Base-by-base conservation (phyloP, 2,113 vertebrate species). In the Carollia perspicillata region DNA sequence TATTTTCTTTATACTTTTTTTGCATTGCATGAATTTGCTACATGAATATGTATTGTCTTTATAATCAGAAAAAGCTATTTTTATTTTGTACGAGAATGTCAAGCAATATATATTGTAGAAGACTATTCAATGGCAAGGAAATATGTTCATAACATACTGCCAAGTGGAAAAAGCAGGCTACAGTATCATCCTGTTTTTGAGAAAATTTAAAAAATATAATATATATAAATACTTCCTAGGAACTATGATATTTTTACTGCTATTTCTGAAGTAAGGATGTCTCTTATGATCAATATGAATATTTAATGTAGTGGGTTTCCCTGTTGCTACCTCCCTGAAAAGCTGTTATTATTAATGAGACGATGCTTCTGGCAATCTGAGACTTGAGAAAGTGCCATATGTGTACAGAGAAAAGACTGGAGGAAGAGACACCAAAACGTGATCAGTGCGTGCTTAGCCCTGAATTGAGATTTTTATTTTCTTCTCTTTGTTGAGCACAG, bases 11-110 rank as follows among this genome's bases (percentile, higher is more conserved):
- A 47, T 74, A 35, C 53, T 84, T 90, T 89, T 89, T 88, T 86
- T 84, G 74, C 69, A 80, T 58, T 90, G 66, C 77, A 74, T 94
- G 55, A 49, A 90, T 93, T 79, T 96, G 88, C 79, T 83, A 55
- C 69, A 79, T 95, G 83, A 87, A 91, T 94, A 95, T 91, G 88
- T 66, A 95, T 69, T 91, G 35, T 91, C 60, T 97, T 94, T 88
- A 78, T 90, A 84, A n/a, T 60, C 60, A 96, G 90, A 92, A 94
- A 92, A 79, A 90, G 55, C 68, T 86, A 89, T 74, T 93, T 97
- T 93, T 20, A 77, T 93, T 96, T 90, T 53, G 40, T 65, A 91
- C 28, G 90, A 72, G 23, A 81, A 85, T 74, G 72, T 89, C 71
- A 94, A 94, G 47, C 47, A 84, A 91, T 93, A 88, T 69, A 83